Base-by-base conservation (phyloP, 2,797 vertebrate species). In the Fistularia commersonii region DNA sequence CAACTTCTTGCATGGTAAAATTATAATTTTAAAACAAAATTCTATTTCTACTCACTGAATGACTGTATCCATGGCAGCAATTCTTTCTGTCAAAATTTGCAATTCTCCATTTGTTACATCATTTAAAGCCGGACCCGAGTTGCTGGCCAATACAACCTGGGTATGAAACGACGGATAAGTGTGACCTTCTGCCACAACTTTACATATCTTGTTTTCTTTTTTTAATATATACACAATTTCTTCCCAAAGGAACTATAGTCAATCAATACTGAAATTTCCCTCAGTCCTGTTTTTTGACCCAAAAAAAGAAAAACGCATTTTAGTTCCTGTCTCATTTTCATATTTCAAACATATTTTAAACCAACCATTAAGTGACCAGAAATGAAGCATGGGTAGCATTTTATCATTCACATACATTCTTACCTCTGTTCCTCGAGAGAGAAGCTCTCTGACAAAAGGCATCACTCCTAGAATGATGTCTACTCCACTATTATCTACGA, bases 401-500 rank as follows among this genome's bases (percentile, higher is more conserved):
- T 44, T 0, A 45, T 2, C 11, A 6, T 8, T 36, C 35, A 10
- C 9, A 36, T 7, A 10, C 35, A 13, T 55, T 55, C 92, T 90
- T 77, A 98, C 97, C 97, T 99, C 94, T 3, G 97, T 99, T 73
- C 97, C 96, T 78, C 96, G 89, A 87, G 88, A 90, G 74, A 99
- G 94, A 67, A 99, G 94, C 86, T 99, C 97, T 91, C 97, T 90
- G 84, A 99, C 92, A 91, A 99, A 98, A 82, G 97, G 97, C 87
- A 99, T 98, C 85, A 99, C 93, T 72, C 97, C 97, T 83, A 99
- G 93, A 90, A 99, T 99, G 86, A 99, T 93, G 91, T 99, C 97
- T 85, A 99, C 90, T 83, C 97, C 97, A 88, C 97, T 99, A 92
- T 99, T 99, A 93, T 99, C 97, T 92, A 98, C 95, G 90, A 99